phyloP scores from a whole-genome alignment of 2,888 invertebrate species.

The Zygothrica quintamaculata region DNA sequence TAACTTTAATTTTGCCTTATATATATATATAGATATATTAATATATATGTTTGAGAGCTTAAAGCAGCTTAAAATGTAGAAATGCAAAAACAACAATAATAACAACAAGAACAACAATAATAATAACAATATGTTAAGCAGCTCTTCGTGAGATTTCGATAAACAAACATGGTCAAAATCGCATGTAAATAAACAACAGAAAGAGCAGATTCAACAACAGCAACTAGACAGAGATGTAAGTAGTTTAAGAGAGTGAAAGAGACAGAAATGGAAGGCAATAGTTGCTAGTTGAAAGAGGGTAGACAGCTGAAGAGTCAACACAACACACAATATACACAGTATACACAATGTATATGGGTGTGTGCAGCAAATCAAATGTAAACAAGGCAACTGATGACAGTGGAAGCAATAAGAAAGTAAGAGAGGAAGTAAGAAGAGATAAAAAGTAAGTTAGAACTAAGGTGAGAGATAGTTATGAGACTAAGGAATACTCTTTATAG shows the following conservation, averaged over 20 bases:
- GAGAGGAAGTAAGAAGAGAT: no score
- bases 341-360: constrained; percentile 44
- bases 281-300: not conserved
- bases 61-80: not conserved
- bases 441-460: constrained; percentile 2
- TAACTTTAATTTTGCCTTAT: no score
- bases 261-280: not conserved
- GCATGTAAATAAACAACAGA: constrained; percentile 59
- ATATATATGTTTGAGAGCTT: no score
- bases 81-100: constrained; percentile 1
- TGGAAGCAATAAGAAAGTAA: constrained; percentile 17
- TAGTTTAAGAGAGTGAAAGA: not conserved
- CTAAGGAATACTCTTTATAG: constrained; percentile 29
- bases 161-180: constrained; percentile 64
- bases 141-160: constrained; percentile 59
- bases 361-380: constrained; percentile 67
- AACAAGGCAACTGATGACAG: constrained; percentile 41
- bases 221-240: constrained; percentile 6
- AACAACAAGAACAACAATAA: constrained; percentile 8
- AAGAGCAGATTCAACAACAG: not conserved
- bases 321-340: constrained; percentile 53
- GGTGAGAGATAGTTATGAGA: not conserved
- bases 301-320: constrained; percentile 21
- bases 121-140: constrained; percentile 33
- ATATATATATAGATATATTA: no score